Conservation (phyloP, 2,888 invertebrate genomes). For the Cotesia congregata region DNA sequence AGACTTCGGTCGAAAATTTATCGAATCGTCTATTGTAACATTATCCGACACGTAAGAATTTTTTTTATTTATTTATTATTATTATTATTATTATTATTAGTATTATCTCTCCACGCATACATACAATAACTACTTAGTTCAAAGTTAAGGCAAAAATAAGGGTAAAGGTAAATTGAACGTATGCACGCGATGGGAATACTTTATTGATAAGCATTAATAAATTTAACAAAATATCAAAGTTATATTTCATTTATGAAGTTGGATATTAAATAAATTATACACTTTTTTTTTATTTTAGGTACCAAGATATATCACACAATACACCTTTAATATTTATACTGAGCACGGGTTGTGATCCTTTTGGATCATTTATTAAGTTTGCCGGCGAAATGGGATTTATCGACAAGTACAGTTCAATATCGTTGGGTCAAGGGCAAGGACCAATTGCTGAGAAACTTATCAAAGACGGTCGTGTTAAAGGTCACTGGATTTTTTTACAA, state of each 20-base stretch:
- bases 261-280: constrained; percentile 81
- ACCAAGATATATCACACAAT: constrained; percentile 78
- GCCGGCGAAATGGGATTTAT: constrained; percentile 81
- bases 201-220: background rate
- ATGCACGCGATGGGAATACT: background rate
- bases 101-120: background rate
- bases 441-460: constrained; percentile 88
- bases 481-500: constrained; percentile 91
- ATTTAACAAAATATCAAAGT: background rate
- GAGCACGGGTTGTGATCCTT: constrained; percentile 91
- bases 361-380: constrained; percentile 85
- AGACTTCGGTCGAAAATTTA: constrained; percentile 83
- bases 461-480: constrained; percentile 77
- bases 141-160: background rate
- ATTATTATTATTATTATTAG: background rate
- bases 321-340: constrained; percentile 89
- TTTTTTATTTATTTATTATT: background rate
- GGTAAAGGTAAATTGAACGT: background rate
- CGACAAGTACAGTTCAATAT: constrained; percentile 83
- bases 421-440: constrained; percentile 93
- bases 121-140: background rate
- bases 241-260: constrained; percentile 73
- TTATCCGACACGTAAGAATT: constrained; percentile 66
- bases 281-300: constrained; percentile 75
- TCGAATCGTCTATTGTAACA: constrained; percentile 85